Evolutionary conservation across 2,797 vertebrate species (phyloP).

Genomic region (Ctenopoma kingsleyae): DNA sequence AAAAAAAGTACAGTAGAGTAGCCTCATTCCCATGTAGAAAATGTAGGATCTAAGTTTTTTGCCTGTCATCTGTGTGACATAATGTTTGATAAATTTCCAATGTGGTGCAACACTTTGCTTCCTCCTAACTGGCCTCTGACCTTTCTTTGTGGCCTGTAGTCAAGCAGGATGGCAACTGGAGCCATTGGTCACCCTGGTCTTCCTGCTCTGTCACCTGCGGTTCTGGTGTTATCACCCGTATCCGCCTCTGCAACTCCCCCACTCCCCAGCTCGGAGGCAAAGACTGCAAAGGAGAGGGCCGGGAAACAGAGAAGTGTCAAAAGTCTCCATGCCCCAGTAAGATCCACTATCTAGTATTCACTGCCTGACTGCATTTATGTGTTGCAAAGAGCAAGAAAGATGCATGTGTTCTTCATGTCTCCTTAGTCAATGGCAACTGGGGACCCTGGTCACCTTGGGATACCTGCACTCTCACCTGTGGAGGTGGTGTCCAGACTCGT

Average conservation of each 20-base stretch:
- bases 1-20: too few species aligned
- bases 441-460: conserved; percentile 98
- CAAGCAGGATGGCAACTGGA: conserved; percentile 98
- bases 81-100: neutral
- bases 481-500: conserved; percentile 91
- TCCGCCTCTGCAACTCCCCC: conserved; percentile 98
- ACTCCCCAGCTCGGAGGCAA: conserved; percentile 95
- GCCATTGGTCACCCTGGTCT: conserved; percentile 99
- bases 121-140: conserved; percentile 51
- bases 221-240: conserved; percentile 93
- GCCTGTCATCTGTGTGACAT: neutral
- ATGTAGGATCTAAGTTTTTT: neutral
- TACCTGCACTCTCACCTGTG: conserved; percentile 91
- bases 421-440: conserved; percentile 95
- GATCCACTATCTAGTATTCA: conserved; percentile 51
- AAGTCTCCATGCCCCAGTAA: conserved; percentile 94
- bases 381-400: neutral
- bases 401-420: conserved; percentile 4
- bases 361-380: neutral
- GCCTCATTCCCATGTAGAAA: neutral
- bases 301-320: conserved; percentile 93
- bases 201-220: conserved; percentile 97
- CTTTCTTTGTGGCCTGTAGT: conserved; percentile 74
- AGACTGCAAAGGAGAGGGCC: conserved; percentile 91
- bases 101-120: conserved; percentile 2